Evolutionary conservation across 2,888 invertebrate genomes (phyloP).

Genomic region (Paralinhomoeus sp.): DNA sequence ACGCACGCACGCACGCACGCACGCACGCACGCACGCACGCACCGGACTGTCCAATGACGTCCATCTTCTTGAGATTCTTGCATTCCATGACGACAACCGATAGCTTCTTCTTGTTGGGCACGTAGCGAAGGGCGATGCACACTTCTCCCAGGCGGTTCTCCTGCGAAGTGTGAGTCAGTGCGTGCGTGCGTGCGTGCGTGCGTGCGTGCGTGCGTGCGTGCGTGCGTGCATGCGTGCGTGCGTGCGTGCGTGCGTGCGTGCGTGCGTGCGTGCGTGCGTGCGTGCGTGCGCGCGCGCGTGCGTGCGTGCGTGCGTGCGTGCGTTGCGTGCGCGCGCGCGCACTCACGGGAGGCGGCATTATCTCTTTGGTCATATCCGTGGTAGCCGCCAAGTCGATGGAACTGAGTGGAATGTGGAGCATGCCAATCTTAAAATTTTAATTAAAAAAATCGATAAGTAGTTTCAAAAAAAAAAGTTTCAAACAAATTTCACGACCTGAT

Average conservation of each 20-base stretch:
- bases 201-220: too few relatives aligned
- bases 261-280: too few relatives aligned
- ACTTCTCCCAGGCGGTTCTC: constrained; percentile 72
- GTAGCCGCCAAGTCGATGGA: constrained; percentile 81
- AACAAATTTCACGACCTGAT: constrained; percentile 91
- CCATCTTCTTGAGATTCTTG: constrained; percentile 99
- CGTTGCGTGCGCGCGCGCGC: too few relatives aligned
- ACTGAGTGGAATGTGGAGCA: neutral
- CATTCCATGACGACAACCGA: constrained; percentile 96
- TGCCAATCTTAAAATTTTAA: too few relatives aligned
- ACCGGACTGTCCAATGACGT: constrained; percentile 94
- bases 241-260: neutral
- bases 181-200: too few relatives aligned
- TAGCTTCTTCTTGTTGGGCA: constrained; percentile 94
- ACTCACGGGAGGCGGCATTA: constrained; percentile 90
- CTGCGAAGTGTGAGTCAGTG: constrained; percentile 10
- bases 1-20: too few relatives aligned
- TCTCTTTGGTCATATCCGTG: constrained; percentile 91
- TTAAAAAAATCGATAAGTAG: neutral
- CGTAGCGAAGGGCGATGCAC: constrained; percentile 96
- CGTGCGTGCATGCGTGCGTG: too few relatives aligned
- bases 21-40: too few relatives aligned
- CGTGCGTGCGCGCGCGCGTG: too few relatives aligned
- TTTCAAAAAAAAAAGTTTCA: too few relatives aligned
- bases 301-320: too few relatives aligned